phyloP scores from a whole-genome alignment of 2,888 invertebrate species.

The Tipula unca region DNA sequence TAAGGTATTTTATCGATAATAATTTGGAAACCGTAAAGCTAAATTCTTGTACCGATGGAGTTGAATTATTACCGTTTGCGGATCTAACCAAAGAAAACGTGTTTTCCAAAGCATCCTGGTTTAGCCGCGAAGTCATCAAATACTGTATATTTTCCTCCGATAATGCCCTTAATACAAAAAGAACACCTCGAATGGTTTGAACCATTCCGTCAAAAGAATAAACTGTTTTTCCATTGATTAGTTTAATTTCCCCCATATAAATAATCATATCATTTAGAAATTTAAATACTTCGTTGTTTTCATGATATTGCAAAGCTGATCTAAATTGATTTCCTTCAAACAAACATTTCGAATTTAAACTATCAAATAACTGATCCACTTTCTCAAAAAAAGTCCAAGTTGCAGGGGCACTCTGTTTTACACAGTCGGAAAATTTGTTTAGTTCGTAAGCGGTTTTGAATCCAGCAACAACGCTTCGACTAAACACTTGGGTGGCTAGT shows the following conservation, averaged over 20 bases:
- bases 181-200: no score
- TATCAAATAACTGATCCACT: background rate
- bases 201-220: no score
- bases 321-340: no score
- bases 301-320: background rate
- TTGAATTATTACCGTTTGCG: background rate
- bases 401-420: background rate
- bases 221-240: no score
- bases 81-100: background rate
- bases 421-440: background rate
- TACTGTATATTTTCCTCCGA: no score
- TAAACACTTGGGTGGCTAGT: background rate
- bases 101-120: background rate
- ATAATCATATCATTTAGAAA: background rate
- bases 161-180: no score
- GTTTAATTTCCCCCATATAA: no score
- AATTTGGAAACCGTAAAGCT: background rate
- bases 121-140: no score
- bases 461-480: background rate
- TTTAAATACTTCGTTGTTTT: background rate
- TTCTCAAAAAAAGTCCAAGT: background rate
- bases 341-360: background rate
- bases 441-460: background rate
- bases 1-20: background rate
- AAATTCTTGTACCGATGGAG: background rate